Evolutionary conservation across 2,113 vertebrate genomes (phyloP).

Genomic region (Taxidea taxus): DNA sequence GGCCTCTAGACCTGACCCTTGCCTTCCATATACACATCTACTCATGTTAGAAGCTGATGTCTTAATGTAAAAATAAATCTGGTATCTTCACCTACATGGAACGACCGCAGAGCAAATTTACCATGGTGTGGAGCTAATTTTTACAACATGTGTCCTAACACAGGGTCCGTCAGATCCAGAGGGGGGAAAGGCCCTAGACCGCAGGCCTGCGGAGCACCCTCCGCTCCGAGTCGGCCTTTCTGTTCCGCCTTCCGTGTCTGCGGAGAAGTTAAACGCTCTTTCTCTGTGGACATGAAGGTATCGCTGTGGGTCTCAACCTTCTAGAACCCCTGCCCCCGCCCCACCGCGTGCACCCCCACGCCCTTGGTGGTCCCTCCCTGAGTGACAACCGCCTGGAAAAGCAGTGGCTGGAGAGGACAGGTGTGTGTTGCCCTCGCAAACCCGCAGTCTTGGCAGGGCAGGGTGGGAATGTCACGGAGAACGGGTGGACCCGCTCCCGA

Average conservation of each 20-base stretch:
- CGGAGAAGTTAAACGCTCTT: not conserved
- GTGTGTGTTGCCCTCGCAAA: not conserved
- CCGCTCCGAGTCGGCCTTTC: not conserved
- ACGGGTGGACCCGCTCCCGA: not conserved
- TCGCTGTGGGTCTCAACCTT: not conserved
- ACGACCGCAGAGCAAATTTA: not conserved
- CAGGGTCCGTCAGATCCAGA: not conserved
- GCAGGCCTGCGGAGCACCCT: fast-evolving
- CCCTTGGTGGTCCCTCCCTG: not conserved
- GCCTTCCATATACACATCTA: not conserved
- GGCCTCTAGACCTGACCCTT: not conserved
- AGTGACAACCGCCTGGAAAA: not conserved
- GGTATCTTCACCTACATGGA: not conserved
- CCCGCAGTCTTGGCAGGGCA: fast-evolving
- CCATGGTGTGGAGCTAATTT: not conserved
- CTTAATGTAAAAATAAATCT: not conserved
- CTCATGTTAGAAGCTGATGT: not conserved
- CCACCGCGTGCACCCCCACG: not conserved
- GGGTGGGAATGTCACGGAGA: not conserved
- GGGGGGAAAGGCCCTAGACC: not conserved
- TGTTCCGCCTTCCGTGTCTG: too few relatives aligned
- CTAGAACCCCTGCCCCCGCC: not conserved
- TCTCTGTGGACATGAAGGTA: too few relatives aligned
- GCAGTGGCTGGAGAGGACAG: not conserved
- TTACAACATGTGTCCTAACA: not conserved